Percentiles rank a stretch among this genome's conserved stretches.
Evolutionary conservation across 2,888 invertebrate genomes (phyloP).

Genomic region (Ectemnius lituratus): DNA sequence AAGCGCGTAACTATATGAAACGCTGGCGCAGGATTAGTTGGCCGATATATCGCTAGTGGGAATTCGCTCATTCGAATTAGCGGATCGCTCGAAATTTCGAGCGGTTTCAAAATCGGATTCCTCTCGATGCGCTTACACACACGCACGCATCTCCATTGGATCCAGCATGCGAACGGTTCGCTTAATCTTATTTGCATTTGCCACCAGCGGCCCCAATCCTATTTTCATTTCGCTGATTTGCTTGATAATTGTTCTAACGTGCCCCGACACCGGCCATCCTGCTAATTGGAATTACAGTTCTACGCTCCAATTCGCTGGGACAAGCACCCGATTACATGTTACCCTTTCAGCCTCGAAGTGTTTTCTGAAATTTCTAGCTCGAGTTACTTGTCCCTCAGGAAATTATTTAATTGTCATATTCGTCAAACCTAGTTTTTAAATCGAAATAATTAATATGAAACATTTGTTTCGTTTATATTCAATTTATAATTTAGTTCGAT

Average conservation of each 20-base stretch:
- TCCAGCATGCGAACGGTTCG: neutral
- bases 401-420: no score
- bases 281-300: no score
- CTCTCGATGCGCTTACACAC: neutral
- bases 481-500: no score
- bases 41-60: slow-evolving; percentile 46
- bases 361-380: no score
- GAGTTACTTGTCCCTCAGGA: no score
- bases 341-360: no score
- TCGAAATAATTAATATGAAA: no score
- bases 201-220: neutral
- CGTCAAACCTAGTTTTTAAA: no score
- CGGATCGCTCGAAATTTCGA: neutral
- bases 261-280: no score
- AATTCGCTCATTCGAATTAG: slow-evolving; percentile 20
- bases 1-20: slow-evolving; percentile 42
- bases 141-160: neutral
- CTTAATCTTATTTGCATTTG: slow-evolving; percentile 7
- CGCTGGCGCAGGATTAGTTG: slow-evolving; percentile 49
- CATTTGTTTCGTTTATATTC: no score
- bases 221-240: neutral
- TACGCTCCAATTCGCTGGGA: no score
- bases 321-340: no score
- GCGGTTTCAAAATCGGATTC: neutral
- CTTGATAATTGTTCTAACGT: neutral